These are phyloP conservation scores for Ischnura elegans DNA, from an alignment of 2,888 invertebrate genomes.

Conservation along the genomic window DNA sequence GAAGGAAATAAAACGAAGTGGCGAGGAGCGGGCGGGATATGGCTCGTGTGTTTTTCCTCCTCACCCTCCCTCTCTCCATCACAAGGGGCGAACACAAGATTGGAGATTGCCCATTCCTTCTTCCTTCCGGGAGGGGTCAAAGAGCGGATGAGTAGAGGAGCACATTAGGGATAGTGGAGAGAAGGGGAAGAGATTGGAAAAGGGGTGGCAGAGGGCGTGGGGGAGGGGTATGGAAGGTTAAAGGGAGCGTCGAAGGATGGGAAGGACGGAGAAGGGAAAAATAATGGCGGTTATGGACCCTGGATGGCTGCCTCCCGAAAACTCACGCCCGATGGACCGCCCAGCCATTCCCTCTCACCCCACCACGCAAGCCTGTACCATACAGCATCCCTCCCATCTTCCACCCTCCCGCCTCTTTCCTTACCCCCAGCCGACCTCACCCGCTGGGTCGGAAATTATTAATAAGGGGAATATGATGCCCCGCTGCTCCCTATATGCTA, in stretches of 20 bases:
- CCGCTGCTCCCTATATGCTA: conserved; percentile 36
- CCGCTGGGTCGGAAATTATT: conserved; percentile 64
- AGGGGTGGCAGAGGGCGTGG: neutral
- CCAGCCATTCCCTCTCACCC: neutral
- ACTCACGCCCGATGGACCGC: conserved; percentile 60
- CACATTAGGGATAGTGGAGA: neutral
- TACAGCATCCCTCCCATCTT: neutral
- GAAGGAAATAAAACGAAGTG: conserved; percentile 14
- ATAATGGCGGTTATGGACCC: conserved; percentile 65
- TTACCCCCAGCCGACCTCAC: conserved; percentile 22
- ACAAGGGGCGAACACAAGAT: neutral
- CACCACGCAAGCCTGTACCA: neutral
- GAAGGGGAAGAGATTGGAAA: neutral
- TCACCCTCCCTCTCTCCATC: neutral
- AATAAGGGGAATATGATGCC: conserved; percentile 65
- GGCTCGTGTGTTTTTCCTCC: neutral
- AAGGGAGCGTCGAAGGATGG: conserved; percentile 20
- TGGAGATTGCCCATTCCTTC: conserved; percentile 38
- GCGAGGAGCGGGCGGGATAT: neutral
- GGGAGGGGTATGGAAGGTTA: conserved; percentile 9
- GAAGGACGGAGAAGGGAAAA: neutral
- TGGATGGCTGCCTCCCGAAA: conserved; percentile 18
- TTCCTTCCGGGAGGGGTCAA: neutral
- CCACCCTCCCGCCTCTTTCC: neutral
- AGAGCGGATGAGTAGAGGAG: neutral